Conservation (phyloP, 2,797 vertebrate genomes). For the Dipus sagitta region DNA sequence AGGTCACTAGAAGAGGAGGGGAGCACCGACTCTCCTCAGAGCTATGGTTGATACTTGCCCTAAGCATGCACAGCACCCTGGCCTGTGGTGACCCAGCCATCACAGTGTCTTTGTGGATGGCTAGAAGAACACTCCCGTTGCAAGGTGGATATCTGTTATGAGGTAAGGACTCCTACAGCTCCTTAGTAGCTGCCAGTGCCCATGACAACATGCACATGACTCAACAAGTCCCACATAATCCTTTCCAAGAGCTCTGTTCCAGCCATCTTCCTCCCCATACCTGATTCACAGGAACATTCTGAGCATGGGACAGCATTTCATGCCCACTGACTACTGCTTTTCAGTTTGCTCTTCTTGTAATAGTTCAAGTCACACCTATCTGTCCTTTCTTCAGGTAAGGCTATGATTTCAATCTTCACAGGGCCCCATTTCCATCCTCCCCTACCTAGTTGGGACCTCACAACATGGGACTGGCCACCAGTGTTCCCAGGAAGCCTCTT, state of each 20-base stretch:
- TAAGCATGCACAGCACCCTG: not conserved
- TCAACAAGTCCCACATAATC: not conserved
- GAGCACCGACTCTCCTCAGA: not conserved
- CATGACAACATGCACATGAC: rapidly evolving
- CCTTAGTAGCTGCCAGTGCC: not conserved
- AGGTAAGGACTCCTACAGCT: rapidly evolving
- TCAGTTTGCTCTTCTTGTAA: not conserved
- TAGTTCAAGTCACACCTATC: not conserved
- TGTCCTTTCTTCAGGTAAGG: not conserved
- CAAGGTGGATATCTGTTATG: not conserved
- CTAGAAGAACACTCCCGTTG: no score
- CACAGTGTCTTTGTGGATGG: not conserved
- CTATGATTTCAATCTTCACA: rapidly evolving
- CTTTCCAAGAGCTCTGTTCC: rapidly evolving
- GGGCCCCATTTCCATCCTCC: rapidly evolving
- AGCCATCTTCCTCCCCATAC: not conserved
- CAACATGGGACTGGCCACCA: not conserved
- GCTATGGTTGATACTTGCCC: not conserved
- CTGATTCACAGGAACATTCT: not conserved
- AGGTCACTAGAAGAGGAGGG: not conserved
- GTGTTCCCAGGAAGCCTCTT: no score
- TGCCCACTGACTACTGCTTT: not conserved
- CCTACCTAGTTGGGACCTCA: not conserved
- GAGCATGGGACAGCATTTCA: not conserved
- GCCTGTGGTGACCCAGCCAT: not conserved